Evolutionary conservation across 1,140 invertebrate genomes (phyloP), one percentile per base, ranked within the genome.

Genomic region (Ceratina australensis): DNA sequence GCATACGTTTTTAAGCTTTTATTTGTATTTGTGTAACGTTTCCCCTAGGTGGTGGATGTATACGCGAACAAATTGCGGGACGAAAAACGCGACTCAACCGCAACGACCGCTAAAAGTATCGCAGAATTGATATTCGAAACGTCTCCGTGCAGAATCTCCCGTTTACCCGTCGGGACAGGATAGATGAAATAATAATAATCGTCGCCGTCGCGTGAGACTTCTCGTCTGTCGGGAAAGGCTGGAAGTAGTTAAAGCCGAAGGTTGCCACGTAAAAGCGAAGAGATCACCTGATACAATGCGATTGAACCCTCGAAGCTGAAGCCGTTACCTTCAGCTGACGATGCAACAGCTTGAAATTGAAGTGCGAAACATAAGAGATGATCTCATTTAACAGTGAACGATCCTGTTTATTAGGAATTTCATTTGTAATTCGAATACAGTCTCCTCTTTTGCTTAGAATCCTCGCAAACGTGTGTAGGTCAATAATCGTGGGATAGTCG

Each of bases 41-140:
- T 66, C 26, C 22, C n/a, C 4, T 15, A n/a, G 26, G 3, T 49
- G 54, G 28, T n/a, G 20, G 18, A 22, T 18, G n/a, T 42, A 16
- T n/a, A n/a, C 49, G 24, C 4, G 22, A 33, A 68, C 50, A 42
- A 54, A 64, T 47, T n/a, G 15, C 28, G 22, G 59, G 15, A 24
- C 13, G n/a, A 69, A 69, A 60, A 76, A 65, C 22, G 10, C 72
- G n/a, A 47, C n/a, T 42, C 50, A 24, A 73, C 72, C 72, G 20
- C 72, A 65, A 15, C 49, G 16, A 73, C 72, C 72, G 72, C 72
- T 56, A 73, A 49, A 65, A 65, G 47, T 65, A 56, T 7, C 59
- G 26, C 20, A 20, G 4, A n/a, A n/a, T 26, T 61, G 61, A 65
- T 47, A 74, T 74, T 74, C 52, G 61, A 74, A 74, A 73, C 72